Base-by-base conservation (phyloP, 2,888 invertebrate species). In the Myopa testacea region DNA sequence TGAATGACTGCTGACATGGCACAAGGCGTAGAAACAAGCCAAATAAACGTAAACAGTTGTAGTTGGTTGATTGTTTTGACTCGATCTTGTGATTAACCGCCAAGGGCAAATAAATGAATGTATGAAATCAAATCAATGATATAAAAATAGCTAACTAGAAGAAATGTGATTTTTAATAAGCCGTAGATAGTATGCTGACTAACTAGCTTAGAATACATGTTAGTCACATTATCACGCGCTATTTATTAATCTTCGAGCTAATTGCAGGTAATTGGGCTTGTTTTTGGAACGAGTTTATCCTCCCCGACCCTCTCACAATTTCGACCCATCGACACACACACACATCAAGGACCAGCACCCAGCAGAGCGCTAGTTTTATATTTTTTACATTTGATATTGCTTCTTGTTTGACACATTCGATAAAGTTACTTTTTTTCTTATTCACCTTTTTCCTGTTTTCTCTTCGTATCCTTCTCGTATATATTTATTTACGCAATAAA, bases 1-100 rank as follows among this genome's bases (percentile, higher is more conserved):
- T 50, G 68, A 69, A 69, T 50, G 68, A 69, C 7, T 69, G 67
- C 45, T 45, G 8, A 37, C 37, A 26, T 63, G 63, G 37, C 40
- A 67, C 14, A n/a, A 38, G 12, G 4, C n/a, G 67, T n/a, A 67
- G 10, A 67, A 12, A 50, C 12, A 19, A 0, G 5, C 19, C 4
- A 6, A 62, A 26, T 14, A 58, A n/a, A 58, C 16, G 16, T n/a
- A 58, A 6, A n/a, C 1, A 58, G n/a, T n/a, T 58, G 58, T 19
- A 26, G n/a, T 34, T 34, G 34, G 37, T 7, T 14, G 14, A 10
- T n/a, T n/a, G 58, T n/a, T n/a, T 58, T 2, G 16, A n/a, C 14
- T 58, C 58, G 58, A 58, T 58, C 16, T 58, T 10, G 19, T 16
- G 34, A 16, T 34, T 2, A 8, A 38, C 3, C 65, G 3, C 38